Conservation (phyloP, 2,888 invertebrate species). For the Sycophila texana region DNA sequence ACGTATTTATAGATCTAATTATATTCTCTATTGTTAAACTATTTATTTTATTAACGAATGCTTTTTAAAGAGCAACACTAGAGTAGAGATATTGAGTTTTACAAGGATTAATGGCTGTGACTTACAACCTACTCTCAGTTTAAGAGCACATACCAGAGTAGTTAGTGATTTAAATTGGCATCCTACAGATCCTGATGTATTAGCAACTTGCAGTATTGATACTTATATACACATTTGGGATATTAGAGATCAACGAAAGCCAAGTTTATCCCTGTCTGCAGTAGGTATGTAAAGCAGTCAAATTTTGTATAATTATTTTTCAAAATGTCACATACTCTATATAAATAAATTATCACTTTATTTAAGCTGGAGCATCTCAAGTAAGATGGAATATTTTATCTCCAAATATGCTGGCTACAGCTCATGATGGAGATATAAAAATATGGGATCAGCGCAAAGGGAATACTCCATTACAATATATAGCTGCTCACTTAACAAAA, state of each 20-base stretch:
- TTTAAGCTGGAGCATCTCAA: conserved; percentile 91
- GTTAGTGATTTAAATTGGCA: conserved; percentile 97
- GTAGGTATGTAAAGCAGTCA: conserved; percentile 81
- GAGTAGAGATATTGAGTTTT: conserved; percentile 91
- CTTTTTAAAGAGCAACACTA: conserved; percentile 86
- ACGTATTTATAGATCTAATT: conserved; percentile 66
- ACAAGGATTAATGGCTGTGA: conserved; percentile 79
- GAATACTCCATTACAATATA: conserved; percentile 91
- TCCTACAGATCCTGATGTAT: conserved; percentile 83
- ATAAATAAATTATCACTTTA: conserved; percentile 27
- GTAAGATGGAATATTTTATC: conserved; percentile 95
- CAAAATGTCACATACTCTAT: not conserved
- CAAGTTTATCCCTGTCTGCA: conserved; percentile 89
- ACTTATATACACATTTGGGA: conserved; percentile 97
- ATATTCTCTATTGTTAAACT: not conserved
- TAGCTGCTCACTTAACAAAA: conserved; percentile 91
- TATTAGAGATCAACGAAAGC: conserved; percentile 89
- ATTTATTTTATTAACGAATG: not conserved
- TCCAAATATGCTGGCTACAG: conserved; percentile 90
- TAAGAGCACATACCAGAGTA: conserved; percentile 89
- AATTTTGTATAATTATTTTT: conserved; percentile 15
- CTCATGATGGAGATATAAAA: conserved; percentile 96
- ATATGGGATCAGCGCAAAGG: conserved; percentile 96
- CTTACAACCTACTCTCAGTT: conserved; percentile 83
- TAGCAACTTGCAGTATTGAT: conserved; percentile 95